Base-by-base conservation (phyloP, 2,888 invertebrate species). In the Thera britannica region DNA sequence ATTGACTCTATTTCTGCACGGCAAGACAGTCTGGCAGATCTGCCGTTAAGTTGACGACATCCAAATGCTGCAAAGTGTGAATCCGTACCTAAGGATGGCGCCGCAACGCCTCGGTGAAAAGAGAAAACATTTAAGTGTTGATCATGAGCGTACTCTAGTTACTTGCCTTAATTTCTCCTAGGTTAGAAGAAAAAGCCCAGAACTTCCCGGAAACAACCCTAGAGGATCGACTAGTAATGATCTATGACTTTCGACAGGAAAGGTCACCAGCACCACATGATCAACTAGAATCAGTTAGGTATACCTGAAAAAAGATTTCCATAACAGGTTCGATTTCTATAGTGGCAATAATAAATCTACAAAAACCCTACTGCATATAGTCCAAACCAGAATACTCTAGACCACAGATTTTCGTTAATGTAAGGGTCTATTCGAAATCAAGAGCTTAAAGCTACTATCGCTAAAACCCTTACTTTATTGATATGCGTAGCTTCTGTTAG, bases 21-120 rank as follows among this genome's bases (percentile, higher is more conserved):
- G 12, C 7, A 34, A 41, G 8, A 34, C 11, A 36, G 48, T 38
- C 38, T 36, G 46, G 23, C n/a, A 59, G 52, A 62, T 54, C 11
- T 58, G 35, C 34, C 49, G 55, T 49, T 57, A 59, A 61, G 61
- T 49, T 49, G 72, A 68, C 65, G 68, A 75, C 72, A 66, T 68
- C 62, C 67, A 73, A 79, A 73, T 73, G 73, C 72, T 63, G 60
- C 65, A 64, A 66, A 76, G 73, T 75, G 75, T 67, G 68, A 75
- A 71, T 55, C 67, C 51, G 55, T 57, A 59, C 34, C 12, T 63
- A 57, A 48, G 67, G 68, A 65, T 51, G 71, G 72, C 68, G 70
- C 66, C 79, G 79, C 77, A 78, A 79, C 83, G 79, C 72, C 76
- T 74, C 77, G 77, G 55, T 70, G 78, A 82, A 85, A 84, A 85